phyloP scores from a whole-genome alignment of 2,888 invertebrate genomes.

The Luffia ferchaultella region DNA sequence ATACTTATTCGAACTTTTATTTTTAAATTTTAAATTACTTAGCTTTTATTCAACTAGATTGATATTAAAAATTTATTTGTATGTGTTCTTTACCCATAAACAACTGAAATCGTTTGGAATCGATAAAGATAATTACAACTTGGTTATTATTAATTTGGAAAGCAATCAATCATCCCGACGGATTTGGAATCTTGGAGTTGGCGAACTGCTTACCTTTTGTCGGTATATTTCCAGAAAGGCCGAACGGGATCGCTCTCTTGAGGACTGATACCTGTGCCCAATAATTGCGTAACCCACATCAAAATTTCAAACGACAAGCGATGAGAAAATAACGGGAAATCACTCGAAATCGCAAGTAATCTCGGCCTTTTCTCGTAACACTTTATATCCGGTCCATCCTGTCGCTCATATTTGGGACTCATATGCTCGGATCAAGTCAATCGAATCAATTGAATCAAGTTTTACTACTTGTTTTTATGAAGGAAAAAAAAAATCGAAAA shows the following conservation, averaged over 20 bases:
- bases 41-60: too few relatives aligned
- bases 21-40: too few relatives aligned
- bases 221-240: slow-evolving; percentile 23
- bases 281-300: slow-evolving; percentile 27
- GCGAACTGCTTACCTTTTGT: slow-evolving; percentile 14
- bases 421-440: too few relatives aligned
- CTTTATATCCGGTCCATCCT: too few relatives aligned
- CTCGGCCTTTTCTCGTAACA: too few relatives aligned
- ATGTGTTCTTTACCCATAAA: background rate
- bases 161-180: slow-evolving; percentile 22
- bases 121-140: slow-evolving; percentile 24
- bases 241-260: slow-evolving; percentile 17
- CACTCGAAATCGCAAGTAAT: slow-evolving; percentile 42
- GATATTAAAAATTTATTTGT: background rate
- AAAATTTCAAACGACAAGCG: slow-evolving; percentile 36
- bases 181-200: slow-evolving; percentile 21
- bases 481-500: too few relatives aligned
- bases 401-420: too few relatives aligned
- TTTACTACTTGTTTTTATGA: too few relatives aligned
- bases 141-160: slow-evolving; percentile 20
- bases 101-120: slow-evolving; percentile 15
- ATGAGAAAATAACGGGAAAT: slow-evolving; percentile 37
- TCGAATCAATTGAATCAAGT: too few relatives aligned
- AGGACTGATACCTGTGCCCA: slow-evolving; percentile 23
- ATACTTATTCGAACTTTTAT: too few relatives aligned